Percentiles rank a stretch among this genome's conserved stretches.
Evolutionary conservation across 2,113 vertebrate species (phyloP).

Genomic region (Rissa tridactyla): DNA sequence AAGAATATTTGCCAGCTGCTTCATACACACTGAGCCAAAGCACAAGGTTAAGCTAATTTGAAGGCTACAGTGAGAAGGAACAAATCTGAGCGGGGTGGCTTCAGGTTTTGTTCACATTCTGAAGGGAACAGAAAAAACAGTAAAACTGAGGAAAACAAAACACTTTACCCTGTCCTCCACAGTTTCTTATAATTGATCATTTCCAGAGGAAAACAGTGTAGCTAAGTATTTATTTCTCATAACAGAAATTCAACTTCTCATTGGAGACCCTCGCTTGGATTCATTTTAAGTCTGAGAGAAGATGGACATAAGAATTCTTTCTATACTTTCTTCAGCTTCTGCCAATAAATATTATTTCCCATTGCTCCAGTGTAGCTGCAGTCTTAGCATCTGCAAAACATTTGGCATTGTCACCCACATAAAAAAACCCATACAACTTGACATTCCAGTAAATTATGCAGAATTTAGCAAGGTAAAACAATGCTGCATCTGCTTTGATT

Average conservation of each 20-base stretch:
- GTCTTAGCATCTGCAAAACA: conserved; percentile 18
- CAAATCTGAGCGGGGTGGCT: not conserved
- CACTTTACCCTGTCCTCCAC: not conserved
- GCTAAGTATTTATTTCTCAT: not conserved
- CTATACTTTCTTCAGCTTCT: conserved; percentile 17
- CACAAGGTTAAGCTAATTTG: not conserved
- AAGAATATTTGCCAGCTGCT: not conserved
- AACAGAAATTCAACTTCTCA: not conserved
- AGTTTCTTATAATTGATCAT: conserved; percentile 20
- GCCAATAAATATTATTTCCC: not conserved
- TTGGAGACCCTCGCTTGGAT: not conserved
- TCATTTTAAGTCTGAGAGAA: not conserved
- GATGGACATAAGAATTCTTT: not conserved
- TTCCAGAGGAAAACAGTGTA: conserved; percentile 18
- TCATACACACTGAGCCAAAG: not conserved
- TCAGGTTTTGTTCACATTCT: not conserved
- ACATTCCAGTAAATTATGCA: conserved; percentile 11
- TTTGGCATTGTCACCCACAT: not conserved
- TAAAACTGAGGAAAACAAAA: not conserved
- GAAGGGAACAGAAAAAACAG: not conserved
- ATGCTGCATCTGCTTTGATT: conserved; percentile 15
- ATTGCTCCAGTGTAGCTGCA: not conserved
- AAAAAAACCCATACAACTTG: not conserved
- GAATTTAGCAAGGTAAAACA: not conserved
- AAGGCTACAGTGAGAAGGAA: not conserved